Conservation (phyloP, 2,797 vertebrate genomes). For the Molossus molossus region DNA sequence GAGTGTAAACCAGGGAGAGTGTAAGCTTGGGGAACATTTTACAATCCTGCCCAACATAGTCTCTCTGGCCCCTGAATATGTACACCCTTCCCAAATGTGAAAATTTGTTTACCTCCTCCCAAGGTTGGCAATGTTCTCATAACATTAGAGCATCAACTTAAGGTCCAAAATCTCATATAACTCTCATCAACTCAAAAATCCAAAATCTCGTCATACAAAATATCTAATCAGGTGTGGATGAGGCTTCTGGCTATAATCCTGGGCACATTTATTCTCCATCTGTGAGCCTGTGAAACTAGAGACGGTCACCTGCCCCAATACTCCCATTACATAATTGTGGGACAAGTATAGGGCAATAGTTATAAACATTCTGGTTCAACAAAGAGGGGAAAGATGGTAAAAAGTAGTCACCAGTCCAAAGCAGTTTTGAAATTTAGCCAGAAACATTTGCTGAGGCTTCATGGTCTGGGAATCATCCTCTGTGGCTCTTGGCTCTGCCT, state of each 20-base stretch:
- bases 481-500: background rate
- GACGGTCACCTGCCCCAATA: background rate
- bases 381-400: background rate
- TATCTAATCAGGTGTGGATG: background rate
- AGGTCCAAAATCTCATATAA: background rate
- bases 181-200: background rate
- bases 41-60: background rate
- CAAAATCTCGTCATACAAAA: background rate
- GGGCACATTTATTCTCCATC: background rate
- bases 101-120: background rate
- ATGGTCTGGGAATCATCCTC: background rate
- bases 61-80: background rate
- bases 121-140: background rate
- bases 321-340: background rate
- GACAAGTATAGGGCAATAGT: background rate
- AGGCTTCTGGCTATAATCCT: background rate
- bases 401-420: background rate
- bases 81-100: background rate
- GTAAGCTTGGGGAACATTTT: background rate
- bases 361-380: background rate
- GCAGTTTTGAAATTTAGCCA: background rate
- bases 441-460: background rate
- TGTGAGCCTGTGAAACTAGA: background rate
- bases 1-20: background rate
- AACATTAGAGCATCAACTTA: background rate